Evolutionary conservation across 2,888 invertebrate genomes (phyloP), one percentile per base, ranked within the genome.

Genomic region (Catocala sponsa): DNA sequence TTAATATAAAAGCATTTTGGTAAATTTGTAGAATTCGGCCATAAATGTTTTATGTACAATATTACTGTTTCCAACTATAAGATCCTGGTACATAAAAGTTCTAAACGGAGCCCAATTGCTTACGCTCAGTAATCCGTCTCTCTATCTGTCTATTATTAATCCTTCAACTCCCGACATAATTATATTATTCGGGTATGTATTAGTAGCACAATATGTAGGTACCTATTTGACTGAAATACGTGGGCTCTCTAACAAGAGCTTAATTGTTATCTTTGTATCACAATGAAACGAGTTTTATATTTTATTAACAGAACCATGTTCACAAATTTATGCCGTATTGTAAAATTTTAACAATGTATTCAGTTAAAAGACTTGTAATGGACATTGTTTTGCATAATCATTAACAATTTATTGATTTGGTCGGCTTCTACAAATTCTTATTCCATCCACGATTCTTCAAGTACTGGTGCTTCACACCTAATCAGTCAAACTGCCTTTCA

Each of bases 401-500:
- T 51, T 38, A 32, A 13, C 44, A 38, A 35, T 10, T 51, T 51
- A 46, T 51, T 38, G 38, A 59, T 43, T 42, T 43, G 38, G 41
- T 50, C 54, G 43, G 6, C n/a, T 54, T 54, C 49, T 43, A 35
- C 49, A 59, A 58, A 52, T 47, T 52, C 50, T 32, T 51, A 46
- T 50, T 55, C 25, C 25, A 38, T 53, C n/a, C 33, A 44, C 47
- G 13, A 38, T 52, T 12, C 25, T 50, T 6, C 38, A 57, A 15
- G 32, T 10, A 0, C 35, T 12, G 7, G 42, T 6, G 13, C 10
- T 41, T 41, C 11, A 13, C 13, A 50, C 13, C 35, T 38, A 38
- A 7, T 38, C 38, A 25, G 1, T 38, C 35, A 13, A 33, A 38
- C 15, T 41, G 12, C 25, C 25, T 15, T 15, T 4, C 25, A 51